These are phyloP conservation scores for Drosophila flavopinicola DNA, from an alignment of 2,888 invertebrate species.

Conservation along the genomic window DNA sequence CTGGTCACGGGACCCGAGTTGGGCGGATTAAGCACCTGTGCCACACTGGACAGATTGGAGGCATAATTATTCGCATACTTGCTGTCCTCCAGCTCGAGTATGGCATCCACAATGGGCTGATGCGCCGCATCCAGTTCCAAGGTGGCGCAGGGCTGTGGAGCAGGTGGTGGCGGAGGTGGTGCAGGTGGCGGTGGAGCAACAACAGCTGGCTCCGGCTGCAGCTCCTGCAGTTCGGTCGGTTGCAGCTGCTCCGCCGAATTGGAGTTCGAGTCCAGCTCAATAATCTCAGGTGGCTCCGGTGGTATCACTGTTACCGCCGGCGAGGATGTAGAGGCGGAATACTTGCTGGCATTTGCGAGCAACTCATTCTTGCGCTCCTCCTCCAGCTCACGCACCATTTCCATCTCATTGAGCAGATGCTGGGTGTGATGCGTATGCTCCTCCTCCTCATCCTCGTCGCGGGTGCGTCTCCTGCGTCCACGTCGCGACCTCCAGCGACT, in stretches of 20 bases:
- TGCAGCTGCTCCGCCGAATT: conserved; percentile 66
- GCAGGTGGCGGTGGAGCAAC: conserved; percentile 12
- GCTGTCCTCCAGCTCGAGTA: conserved; percentile 81
- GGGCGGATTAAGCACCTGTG: conserved; percentile 72
- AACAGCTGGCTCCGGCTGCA: conserved; percentile 18
- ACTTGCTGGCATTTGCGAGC: conserved; percentile 77
- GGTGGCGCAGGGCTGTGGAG: conserved; percentile 34
- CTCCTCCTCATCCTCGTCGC: conserved; percentile 68
- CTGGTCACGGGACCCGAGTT: conserved; percentile 59
- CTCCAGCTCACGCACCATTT: conserved; percentile 77
- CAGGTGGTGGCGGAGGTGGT: conserved; percentile 4
- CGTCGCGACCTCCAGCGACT: conserved; percentile 56
- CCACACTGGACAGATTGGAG: conserved; percentile 57
- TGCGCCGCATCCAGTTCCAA: conserved; percentile 59
- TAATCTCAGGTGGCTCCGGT: conserved; percentile 82
- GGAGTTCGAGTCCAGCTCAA: conserved; percentile 83
- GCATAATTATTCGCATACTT: conserved; percentile 67
- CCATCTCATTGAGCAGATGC: conserved; percentile 81
- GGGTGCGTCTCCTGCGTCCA: conserved; percentile 49
- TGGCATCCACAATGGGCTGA: conserved; percentile 81
- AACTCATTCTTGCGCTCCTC: conserved; percentile 79
- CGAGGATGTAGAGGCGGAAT: conserved; percentile 77
- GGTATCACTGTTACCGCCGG: conserved; percentile 78
- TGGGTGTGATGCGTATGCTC: conserved; percentile 82
- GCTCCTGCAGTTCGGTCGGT: conserved; percentile 13